Evolutionary conservation across 1,140 invertebrate genomes (phyloP).

Genomic region (Drosophila hydei): DNA sequence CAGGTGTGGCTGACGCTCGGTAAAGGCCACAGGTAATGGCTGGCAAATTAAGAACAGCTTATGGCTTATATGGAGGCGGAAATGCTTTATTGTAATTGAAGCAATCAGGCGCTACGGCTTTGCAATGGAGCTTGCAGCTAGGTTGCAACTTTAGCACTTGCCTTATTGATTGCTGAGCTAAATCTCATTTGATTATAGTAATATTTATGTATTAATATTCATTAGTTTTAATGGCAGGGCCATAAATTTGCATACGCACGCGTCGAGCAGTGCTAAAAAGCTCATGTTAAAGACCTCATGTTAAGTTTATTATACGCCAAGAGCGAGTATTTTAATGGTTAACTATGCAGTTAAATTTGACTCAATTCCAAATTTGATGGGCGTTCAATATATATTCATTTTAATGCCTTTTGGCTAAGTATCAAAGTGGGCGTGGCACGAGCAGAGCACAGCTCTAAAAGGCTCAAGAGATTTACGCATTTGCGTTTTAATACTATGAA

Average conservation of each 20-base stretch:
- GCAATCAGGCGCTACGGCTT: background rate
- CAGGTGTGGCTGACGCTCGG: constrained; percentile 1
- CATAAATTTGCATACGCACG: constrained; percentile 4
- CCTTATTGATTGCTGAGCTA: background rate
- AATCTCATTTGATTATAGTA: background rate
- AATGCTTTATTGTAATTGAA: no score
- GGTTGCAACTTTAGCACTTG: background rate
- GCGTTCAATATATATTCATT: background rate
- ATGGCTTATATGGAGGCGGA: no score
- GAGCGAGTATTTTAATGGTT: background rate
- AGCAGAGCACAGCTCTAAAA: background rate
- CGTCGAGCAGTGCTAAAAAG: no score
- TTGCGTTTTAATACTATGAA: constrained; percentile 14
- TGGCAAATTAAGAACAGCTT: no score
- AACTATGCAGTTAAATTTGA: background rate
- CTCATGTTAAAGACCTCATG: background rate
- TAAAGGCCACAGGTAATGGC: no score
- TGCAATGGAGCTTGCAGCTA: background rate
- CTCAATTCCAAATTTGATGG: background rate
- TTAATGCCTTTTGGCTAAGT: background rate
- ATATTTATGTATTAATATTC: background rate
- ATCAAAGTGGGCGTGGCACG: constrained; percentile 1
- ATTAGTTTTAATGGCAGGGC: background rate
- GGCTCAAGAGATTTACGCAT: constrained; percentile 5
- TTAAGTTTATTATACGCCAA: background rate